Percentiles rank a stretch among this genome's conserved stretches.
Evolutionary conservation across 2,888 invertebrate genomes (phyloP).

Genomic region (Ophonus ardosiacus): DNA sequence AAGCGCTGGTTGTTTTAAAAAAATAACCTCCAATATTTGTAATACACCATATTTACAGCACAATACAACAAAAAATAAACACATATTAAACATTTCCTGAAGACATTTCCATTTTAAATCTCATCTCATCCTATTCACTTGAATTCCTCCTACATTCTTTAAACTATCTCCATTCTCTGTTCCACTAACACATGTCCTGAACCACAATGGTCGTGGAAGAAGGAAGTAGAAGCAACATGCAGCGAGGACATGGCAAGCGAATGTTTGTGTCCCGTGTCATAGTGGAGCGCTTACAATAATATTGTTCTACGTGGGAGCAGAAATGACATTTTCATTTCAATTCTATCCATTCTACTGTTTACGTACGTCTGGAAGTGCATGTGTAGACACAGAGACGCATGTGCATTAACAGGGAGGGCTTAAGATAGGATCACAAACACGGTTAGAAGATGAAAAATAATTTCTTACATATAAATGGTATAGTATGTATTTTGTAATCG

Average conservation of each 20-base stretch:
- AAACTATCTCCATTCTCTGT: not conserved
- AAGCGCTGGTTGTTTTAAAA: too few relatives aligned
- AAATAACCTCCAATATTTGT: too few relatives aligned
- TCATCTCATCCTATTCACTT: not conserved
- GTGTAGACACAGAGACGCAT: conserved; percentile 21
- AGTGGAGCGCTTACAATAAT: conserved; percentile 66
- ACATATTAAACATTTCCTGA: not conserved
- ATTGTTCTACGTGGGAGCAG: conserved; percentile 67
- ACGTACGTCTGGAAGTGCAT: conserved; percentile 19
- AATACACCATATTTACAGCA: not conserved
- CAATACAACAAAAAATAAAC: not conserved
- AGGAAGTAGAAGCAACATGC: not conserved
- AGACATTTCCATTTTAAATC: not conserved
- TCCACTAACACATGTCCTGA: conserved; percentile 21
- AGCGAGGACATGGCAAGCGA: not conserved
- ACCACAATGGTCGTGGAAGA: not conserved
- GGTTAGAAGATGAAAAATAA: not conserved
- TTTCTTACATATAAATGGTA: too few relatives aligned
- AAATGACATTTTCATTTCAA: conserved; percentile 67
- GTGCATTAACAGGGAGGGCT: conserved; percentile 13
- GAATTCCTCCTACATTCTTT: conserved; percentile 16
- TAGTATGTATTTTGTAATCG: too few relatives aligned
- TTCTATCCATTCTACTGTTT: conserved; percentile 64
- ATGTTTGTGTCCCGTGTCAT: conserved; percentile 30
- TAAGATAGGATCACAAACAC: not conserved